Evolutionary conservation across 2,888 invertebrate genomes (phyloP).

Genomic region (Caenorhabditis panamensis): DNA sequence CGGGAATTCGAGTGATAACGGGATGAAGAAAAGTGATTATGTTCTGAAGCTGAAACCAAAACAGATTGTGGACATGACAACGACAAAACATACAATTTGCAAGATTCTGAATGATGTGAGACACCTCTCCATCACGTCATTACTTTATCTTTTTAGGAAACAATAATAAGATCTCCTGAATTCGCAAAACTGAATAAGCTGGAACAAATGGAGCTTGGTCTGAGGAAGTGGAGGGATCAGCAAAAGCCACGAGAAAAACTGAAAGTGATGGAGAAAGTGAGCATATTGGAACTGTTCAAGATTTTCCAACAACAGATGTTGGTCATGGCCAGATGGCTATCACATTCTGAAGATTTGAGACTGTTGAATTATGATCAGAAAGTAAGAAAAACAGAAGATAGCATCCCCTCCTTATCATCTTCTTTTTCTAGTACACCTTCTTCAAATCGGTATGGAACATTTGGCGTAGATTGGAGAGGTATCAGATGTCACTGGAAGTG

Average conservation of each 20-base stretch:
- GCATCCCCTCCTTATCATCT: not conserved
- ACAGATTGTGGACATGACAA: conserved; percentile 18
- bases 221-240: conserved; percentile 24
- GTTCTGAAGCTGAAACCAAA: conserved; percentile 5
- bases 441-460: conserved; percentile 60
- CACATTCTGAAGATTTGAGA: conserved; percentile 51
- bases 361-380: conserved; percentile 45
- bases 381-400: not conserved
- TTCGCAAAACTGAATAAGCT: conserved; percentile 11
- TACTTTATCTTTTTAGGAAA: not conserved
- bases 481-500: conserved; percentile 51
- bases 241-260: conserved; percentile 24
- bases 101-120: conserved; percentile 12
- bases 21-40: conserved; percentile 4
- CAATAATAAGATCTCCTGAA: not conserved
- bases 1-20: not conserved
- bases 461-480: conserved; percentile 58
- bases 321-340: conserved; percentile 54
- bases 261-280: conserved; percentile 1
- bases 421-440: conserved; percentile 46
- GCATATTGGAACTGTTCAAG: conserved; percentile 4
- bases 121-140: not conserved
- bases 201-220: conserved; percentile 30
- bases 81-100: conserved; percentile 9
- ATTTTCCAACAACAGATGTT: conserved; percentile 44